Base-by-base conservation (phyloP, 2,888 invertebrate genomes). In the Tuberolachnus salignus region DNA sequence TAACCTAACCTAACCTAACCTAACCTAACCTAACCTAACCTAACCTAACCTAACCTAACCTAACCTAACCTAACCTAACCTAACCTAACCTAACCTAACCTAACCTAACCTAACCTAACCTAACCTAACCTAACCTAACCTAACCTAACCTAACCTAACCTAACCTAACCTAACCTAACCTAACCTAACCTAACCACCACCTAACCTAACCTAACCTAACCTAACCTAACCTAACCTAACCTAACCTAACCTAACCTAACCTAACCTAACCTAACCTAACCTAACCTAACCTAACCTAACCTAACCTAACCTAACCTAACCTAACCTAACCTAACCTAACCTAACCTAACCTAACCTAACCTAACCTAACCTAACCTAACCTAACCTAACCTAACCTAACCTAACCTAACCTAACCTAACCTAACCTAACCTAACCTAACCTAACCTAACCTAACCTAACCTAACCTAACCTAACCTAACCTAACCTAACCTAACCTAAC, bases 391-490 rank as follows among this genome's bases (percentile, higher is more conserved):
- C 57, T 57, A 57, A 57, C 57, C 57, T 57, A 57, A n/a, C n/a
- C n/a, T n/a, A n/a, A n/a, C n/a, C n/a, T n/a, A n/a, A n/a, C n/a
- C n/a, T n/a, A n/a, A n/a, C n/a, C 78, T 78, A 78, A 78, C 78
- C 78, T 78, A 67, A 75, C 75, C 75, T 75, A 67, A 78, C 78
- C 78, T 55, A 78, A 78, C 78, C 78, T 78, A 78, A 78, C 78
- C 67, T 67, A 55, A 78, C 78, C 67, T 53, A 67, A 67, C 67
- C 78, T 67, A 67, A 82, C 82, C 83, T 82, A 82, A 83, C 82
- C 82, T 82, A 82, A 83, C 83, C 83, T 81, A 82, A 83, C 83
- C 82, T 82, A 83, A 82, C 82, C 83, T 81, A 82, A 83, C 83
- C 83, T 82, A 82, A 83, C 21, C 13, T 19, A 16, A 16, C 21